Evolutionary conservation across 2,888 invertebrate species (phyloP).

Genomic region (Ischnus inquisitorius): DNA sequence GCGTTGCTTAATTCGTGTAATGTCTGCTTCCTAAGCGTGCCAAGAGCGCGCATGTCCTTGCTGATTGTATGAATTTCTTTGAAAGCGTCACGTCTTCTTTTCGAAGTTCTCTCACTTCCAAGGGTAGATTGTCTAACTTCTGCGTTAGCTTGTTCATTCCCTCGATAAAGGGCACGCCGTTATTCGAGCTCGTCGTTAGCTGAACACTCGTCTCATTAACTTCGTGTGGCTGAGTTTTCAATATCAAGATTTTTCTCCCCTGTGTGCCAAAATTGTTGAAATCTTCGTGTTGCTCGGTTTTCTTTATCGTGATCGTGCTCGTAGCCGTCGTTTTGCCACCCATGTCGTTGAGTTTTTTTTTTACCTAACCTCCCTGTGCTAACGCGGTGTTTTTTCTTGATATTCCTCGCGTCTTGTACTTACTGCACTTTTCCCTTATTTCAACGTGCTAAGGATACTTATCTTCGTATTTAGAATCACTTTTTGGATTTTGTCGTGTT

Average conservation of each 20-base stretch:
- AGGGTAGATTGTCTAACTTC: not conserved
- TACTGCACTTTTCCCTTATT: not conserved
- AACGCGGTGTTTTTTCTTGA: not conserved
- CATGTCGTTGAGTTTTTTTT: not conserved
- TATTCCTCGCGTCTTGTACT: too few relatives aligned
- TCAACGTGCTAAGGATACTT: not conserved
- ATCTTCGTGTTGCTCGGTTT: not conserved
- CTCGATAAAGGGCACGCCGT: not conserved
- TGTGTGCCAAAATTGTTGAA: not conserved
- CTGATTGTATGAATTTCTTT: not conserved
- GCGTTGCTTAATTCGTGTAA: not conserved
- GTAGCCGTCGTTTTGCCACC: not conserved
- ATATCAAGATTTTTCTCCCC: too few relatives aligned
- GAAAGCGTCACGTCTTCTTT: not conserved
- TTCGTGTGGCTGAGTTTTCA: too few relatives aligned
- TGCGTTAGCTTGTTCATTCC: not conserved
- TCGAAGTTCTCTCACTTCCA: not conserved
- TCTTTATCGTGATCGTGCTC: not conserved
- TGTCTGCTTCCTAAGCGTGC: conserved; percentile 2
- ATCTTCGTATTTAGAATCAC: not conserved
- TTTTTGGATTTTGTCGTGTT: not conserved
- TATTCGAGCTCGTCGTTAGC: not conserved
- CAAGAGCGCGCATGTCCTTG: too few relatives aligned
- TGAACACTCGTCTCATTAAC: not conserved
- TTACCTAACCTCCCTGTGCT: not conserved